Evolutionary conservation across 1,140 invertebrate genomes (phyloP).

Genomic region (Trichoplusia ni): DNA sequence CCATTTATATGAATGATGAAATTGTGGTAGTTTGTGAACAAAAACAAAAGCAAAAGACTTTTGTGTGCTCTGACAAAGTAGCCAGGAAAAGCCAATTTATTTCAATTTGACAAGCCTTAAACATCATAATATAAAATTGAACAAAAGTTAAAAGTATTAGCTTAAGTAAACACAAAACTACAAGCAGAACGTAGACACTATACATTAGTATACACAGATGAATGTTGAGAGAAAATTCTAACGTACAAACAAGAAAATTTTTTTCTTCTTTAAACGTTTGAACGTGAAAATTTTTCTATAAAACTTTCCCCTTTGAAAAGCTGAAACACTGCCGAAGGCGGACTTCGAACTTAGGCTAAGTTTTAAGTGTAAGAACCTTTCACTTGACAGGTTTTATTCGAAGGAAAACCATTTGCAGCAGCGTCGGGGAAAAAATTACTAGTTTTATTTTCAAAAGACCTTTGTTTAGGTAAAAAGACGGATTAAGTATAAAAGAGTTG

Average conservation of each 20-base stretch:
- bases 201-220: no score
- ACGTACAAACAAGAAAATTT: background rate
- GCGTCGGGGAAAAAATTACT: background rate
- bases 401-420: constrained; percentile 10
- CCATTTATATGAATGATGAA: no score
- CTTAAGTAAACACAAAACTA: no score
- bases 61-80: no score
- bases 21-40: no score
- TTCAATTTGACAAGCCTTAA: no score
- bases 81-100: no score
- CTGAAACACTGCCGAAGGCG: constrained; percentile 20
- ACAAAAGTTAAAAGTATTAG: no score
- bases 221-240: no score
- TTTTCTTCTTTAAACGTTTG: constrained; percentile 9
- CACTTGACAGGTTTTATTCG: constrained; percentile 24
- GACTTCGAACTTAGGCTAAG: constrained; percentile 11
- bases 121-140: no score
- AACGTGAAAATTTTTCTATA: constrained; percentile 15
- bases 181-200: no score
- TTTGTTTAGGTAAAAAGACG: background rate
- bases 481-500: background rate
- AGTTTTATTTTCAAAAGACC: background rate
- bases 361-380: constrained; percentile 12
- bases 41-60: no score
- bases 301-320: constrained; percentile 22